Evolutionary conservation across 2,888 invertebrate genomes (phyloP).

Genomic region (Protophormia terraenovae): DNA sequence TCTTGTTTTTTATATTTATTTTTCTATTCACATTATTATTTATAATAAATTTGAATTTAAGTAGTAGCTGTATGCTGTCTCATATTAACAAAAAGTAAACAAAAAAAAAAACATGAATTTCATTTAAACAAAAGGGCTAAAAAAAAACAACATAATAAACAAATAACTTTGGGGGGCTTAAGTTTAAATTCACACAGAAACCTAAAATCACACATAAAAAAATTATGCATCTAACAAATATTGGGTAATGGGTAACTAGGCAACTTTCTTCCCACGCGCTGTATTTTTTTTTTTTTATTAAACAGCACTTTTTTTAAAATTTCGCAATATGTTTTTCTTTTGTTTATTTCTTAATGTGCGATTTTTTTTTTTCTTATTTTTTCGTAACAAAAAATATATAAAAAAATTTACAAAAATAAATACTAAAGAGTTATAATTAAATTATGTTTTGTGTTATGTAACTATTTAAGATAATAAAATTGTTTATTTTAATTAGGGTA

Average conservation of each 20-base stretch:
- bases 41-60: slow-evolving; percentile 33
- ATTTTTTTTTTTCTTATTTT: not conserved
- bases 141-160: slow-evolving; percentile 2
- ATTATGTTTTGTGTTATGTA: not conserved
- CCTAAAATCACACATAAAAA: slow-evolving; percentile 31
- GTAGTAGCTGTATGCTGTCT: not conserved
- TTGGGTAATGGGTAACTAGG: slow-evolving; percentile 33
- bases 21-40: slow-evolving; percentile 36
- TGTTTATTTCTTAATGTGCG: not conserved
- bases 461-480: not conserved
- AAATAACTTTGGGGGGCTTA: slow-evolving; percentile 12
- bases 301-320: not conserved
- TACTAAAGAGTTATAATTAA: slow-evolving; percentile 1
- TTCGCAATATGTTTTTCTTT: slow-evolving; percentile 1
- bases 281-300: not conserved
- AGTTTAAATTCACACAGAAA: slow-evolving; percentile 10
- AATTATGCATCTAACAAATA: slow-evolving; percentile 37
- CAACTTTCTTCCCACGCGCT: slow-evolving; percentile 63
- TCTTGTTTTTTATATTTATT: not conserved
- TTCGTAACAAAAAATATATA: too few relatives aligned
- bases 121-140: slow-evolving; percentile 10
- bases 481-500: slow-evolving; percentile 1
- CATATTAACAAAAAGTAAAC: not conserved
- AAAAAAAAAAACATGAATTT: not conserved
- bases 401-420: too few relatives aligned